A percentile compares a stretch with the other conserved stretches of the same genome.
Evolutionary conservation across 1,140 invertebrate species (phyloP).

Genomic region (Cylas formicarius): DNA sequence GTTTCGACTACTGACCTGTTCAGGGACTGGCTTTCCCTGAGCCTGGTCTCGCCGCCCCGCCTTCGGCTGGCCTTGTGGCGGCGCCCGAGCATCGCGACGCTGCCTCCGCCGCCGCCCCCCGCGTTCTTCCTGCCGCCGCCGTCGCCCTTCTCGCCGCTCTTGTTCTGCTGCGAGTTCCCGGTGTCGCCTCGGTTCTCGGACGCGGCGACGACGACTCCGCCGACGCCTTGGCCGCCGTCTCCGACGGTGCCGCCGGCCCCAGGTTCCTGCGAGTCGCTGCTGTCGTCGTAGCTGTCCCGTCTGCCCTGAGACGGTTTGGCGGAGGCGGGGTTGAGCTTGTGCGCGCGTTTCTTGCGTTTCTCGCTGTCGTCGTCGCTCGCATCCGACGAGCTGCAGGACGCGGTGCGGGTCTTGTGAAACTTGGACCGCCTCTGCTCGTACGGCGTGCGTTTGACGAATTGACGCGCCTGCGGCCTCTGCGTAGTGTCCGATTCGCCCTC

Average conservation of each 20-base stretch:
- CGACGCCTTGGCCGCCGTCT: neutral
- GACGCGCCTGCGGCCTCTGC: conserved; percentile 23
- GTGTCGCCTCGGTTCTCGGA: conserved; percentile 37
- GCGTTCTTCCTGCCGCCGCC: conserved; percentile 39
- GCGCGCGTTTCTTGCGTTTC: conserved; percentile 66
- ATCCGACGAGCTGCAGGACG: conserved; percentile 83
- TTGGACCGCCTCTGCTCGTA: conserved; percentile 62
- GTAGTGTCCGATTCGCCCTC: conserved; percentile 49
- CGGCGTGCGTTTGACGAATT: conserved; percentile 36
- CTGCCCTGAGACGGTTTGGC: conserved; percentile 52
- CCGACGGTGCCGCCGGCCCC: conserved; percentile 16
- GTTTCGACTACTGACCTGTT: conserved; percentile 49
- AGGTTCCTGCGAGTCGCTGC: conserved; percentile 59
- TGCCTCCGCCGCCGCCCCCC: conserved; percentile 26
- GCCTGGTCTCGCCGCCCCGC: conserved; percentile 56
- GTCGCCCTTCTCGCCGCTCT: conserved; percentile 39
- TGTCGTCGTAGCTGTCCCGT: conserved; percentile 70
- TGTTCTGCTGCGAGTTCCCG: conserved; percentile 25
- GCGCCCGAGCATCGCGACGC: conserved; percentile 40
- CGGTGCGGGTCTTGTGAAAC: conserved; percentile 69
- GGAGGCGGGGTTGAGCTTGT: conserved; percentile 56
- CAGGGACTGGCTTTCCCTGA: conserved; percentile 71
- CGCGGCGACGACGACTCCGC: conserved; percentile 30
- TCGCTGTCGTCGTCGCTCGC: conserved; percentile 87
- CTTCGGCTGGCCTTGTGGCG: conserved; percentile 51